Base-by-base conservation (phyloP, 2,888 invertebrate species). In the Macrosiphum euphorbiae region DNA sequence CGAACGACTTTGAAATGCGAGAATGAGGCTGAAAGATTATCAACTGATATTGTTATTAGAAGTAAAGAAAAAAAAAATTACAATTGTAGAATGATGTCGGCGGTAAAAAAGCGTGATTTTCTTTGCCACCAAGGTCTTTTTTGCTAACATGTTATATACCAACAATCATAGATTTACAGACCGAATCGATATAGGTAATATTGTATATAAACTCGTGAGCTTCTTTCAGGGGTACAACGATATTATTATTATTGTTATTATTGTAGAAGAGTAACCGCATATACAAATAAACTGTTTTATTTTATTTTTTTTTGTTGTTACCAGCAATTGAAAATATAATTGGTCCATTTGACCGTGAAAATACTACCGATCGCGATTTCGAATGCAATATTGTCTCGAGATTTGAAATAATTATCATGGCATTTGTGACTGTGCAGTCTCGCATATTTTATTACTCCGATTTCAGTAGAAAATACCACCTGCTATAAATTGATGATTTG, bases 1-100 rank as follows among this genome's bases (percentile, higher is more conserved):
- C 88, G 10, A 89, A 90, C 84, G 93, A 93, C 93, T 93, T 93
- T 93, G 93, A 93, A 93, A 93, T 88, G 89, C 93, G 92, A 92
- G 92, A 92, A 92, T 92, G 78, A 92, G 92, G 92, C 89, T 93
- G 85, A 89, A 93, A 93, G 93, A 93, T 93, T 93, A 93, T 93
- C 89, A 89, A 93, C 93, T 93, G 93, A 93, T 93, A 93, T 93
- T 89, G 93, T 93, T 93, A 50, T 84, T 89, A 89, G 41, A 84
- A 89, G 84, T 47, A 78, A 88, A 89, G 67, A 89, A 93, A 89
- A 92, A 88, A 47, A 61, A 90, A 52, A 24, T 89, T 61, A 90
- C 89, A 93, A 58, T 85, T 50, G 89, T 90, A 90, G 58, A 93
- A 89, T 58, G 44, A 89, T 85, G 93, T 93, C 58, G 89, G 44